phyloP scores from a whole-genome alignment of 2,888 invertebrate species.

The Mythimna pallens region DNA sequence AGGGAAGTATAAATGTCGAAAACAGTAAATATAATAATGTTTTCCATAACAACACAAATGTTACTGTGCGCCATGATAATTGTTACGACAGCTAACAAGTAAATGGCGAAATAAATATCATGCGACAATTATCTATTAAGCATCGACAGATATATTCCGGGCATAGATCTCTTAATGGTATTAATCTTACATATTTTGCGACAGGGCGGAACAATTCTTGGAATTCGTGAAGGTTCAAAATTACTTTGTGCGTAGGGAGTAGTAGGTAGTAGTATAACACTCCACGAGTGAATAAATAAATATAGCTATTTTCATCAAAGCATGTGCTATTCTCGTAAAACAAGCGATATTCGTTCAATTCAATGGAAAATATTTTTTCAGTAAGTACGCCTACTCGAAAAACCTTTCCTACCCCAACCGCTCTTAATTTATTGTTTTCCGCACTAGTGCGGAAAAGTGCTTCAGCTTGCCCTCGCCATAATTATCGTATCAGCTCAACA shows the following conservation, averaged over 20 bases:
- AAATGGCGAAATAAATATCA: constrained; percentile 11
- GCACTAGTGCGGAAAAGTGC: too few relatives aligned
- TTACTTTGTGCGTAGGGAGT: neutral
- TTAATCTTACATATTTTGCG: neutral
- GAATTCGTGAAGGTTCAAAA: neutral
- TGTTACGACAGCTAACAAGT: constrained; percentile 2
- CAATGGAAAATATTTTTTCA: too few relatives aligned
- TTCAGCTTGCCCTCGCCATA: too few relatives aligned
- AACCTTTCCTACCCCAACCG: too few relatives aligned
- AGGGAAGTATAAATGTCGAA: neutral
- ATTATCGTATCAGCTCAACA: too few relatives aligned
- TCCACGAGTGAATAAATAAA: too few relatives aligned
- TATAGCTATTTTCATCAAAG: too few relatives aligned
- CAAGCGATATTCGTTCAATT: too few relatives aligned
- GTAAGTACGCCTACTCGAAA: too few relatives aligned
- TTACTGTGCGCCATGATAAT: neutral
- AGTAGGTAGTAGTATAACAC: too few relatives aligned
- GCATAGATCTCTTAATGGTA: neutral
- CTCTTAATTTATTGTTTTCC: too few relatives aligned
- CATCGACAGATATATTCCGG: constrained; percentile 3
- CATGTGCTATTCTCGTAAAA: too few relatives aligned
- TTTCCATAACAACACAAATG: neutral
- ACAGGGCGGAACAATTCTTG: neutral
- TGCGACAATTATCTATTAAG: constrained; percentile 3
- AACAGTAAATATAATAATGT: neutral